Base-by-base conservation (phyloP, 2,113 vertebrate species). In the Anolis carolinensis region DNA sequence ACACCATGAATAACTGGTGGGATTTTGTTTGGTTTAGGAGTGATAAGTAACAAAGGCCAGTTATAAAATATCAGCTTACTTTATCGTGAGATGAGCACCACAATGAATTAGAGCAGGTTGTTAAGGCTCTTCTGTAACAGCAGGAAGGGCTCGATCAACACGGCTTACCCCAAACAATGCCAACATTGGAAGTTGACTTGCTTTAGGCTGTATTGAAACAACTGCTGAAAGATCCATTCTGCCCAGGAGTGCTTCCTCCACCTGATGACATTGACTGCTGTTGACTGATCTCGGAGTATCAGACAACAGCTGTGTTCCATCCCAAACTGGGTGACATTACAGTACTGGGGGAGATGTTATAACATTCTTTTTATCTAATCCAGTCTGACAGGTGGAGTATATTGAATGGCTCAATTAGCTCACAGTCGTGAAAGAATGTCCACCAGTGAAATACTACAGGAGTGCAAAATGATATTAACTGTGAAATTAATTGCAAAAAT, bases 281-380 rank as follows among this genome's bases (percentile, higher is more conserved):
- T 21, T 63, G 81, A 0, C 0, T 5, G 77, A 75, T 75, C 63
- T 63, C 34, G 55, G 82, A 63, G 25, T 63, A 36, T 75, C 68
- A 85, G 79, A 55, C 25, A 1, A 62, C 65, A 39, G 10, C 30
- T 2, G 3, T 0, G 0, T 5, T 0, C 16, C 79, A 44, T 30
- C 50, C 79, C 68, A 86, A 81, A 30, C 13, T 1, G 1, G 0
- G 70, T 71, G 48, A 18, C 30, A 0, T 34, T 78, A 65, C 81
- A 80, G 83, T 0, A 0, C 74, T 1, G 0, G 55, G 78, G 32
- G 76, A 59, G 71, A 9, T 63, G 44, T 68, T 85, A 79, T 68
- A 79, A 83, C 75, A 84, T 81, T 62, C 86, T 52, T 82, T 59
- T 84, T 84, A 67, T 83, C 73, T 89, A 59, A 32, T 44, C 84